A percentile compares a stretch with the other conserved stretches of the same genome.
These are phyloP conservation scores for Gyps fulvus DNA, from an alignment of 2,113 vertebrate species.

Conservation along the genomic window DNA sequence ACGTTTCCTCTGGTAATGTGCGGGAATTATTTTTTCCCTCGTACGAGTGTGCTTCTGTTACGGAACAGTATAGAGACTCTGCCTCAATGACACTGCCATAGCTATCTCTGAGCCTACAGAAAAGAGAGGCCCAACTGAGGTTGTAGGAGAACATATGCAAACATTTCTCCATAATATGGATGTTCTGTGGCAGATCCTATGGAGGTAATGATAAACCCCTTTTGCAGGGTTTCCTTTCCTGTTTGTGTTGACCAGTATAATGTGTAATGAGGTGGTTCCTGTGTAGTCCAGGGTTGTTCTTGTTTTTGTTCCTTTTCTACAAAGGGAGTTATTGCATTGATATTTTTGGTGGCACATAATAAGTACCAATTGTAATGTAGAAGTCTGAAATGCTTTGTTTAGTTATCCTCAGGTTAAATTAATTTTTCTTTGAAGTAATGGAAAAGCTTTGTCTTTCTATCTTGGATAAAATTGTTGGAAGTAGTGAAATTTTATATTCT, in stretches of 20 bases:
- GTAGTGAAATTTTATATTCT: not conserved
- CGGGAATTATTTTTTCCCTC: not conserved
- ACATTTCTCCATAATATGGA: not conserved
- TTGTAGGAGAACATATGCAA: not conserved
- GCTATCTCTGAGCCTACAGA: not conserved
- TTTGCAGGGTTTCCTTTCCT: not conserved
- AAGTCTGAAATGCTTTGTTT: not conserved
- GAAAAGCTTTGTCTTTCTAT: not conserved
- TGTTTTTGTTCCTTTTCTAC: not conserved
- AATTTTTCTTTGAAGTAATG: not conserved
- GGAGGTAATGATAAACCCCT: not conserved
- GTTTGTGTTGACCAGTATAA: not conserved
- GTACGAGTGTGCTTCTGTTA: not conserved
- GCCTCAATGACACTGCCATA: rapidly evolving
- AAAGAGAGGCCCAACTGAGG: not conserved
- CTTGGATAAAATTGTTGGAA: not conserved
- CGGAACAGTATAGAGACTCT: not conserved
- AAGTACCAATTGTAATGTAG: not conserved
- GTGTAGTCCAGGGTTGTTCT: not conserved
- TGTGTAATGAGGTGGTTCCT: not conserved
- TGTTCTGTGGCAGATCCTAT: not conserved
- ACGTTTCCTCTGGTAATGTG: not conserved
- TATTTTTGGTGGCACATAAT: not conserved
- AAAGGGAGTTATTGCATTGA: not conserved
- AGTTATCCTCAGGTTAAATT: not conserved